Base-by-base conservation (phyloP, 2,888 invertebrate genomes). In the Torymus aiolomorphi region DNA sequence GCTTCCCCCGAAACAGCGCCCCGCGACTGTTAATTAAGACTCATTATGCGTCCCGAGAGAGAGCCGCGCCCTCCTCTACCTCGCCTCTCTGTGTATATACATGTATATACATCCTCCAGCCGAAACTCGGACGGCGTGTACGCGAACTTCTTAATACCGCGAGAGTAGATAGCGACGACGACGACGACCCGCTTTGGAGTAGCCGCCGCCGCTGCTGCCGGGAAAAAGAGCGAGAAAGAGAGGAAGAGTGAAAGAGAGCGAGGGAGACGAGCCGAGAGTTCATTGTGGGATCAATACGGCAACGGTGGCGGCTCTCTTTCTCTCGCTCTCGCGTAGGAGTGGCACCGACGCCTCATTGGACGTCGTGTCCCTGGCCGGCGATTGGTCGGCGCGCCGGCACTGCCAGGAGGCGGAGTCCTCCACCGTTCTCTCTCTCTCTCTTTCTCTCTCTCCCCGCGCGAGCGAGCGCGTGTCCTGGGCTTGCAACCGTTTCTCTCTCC, bases 1-100 rank as follows among this genome's bases (percentile, higher is more conserved):
- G 89, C 88, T 88, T 87, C 85, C 87, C 42, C 86, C 86, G 87
- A 88, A 89, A 89, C 88, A 88, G 31, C 88, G 86, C 85, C 87
- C 85, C 87, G 87, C 87, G 89, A 89, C 90, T 90, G 90, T 90
- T 90, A 90, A 90, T 90, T 89, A 89, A 89, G 90, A 90, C 89
- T 90, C 89, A 90, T 89, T 90, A 89, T 87, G 86, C 86, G 84
- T 81, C 83, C 83, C 84, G 84, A 73, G 82, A 79, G 80, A 16
- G 62, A 42, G 63, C 52, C 63, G 63, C 69, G 62, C 62, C 73
- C 67, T 42, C 16, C 59, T 16, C 24, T 52, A 52, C 24, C 52
- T 20, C 51, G 20, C 65, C 14, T n/a, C 14, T n/a, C 59, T n/a
- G 31, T 18, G 49, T 66, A 24, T 51, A 49, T 31, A 51, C 14